Evolutionary conservation across 53 echinoderm and acorn worm species (phyloP), one percentile per base, ranked within the genome.

Genomic region (Glandiceps talaboti): DNA sequence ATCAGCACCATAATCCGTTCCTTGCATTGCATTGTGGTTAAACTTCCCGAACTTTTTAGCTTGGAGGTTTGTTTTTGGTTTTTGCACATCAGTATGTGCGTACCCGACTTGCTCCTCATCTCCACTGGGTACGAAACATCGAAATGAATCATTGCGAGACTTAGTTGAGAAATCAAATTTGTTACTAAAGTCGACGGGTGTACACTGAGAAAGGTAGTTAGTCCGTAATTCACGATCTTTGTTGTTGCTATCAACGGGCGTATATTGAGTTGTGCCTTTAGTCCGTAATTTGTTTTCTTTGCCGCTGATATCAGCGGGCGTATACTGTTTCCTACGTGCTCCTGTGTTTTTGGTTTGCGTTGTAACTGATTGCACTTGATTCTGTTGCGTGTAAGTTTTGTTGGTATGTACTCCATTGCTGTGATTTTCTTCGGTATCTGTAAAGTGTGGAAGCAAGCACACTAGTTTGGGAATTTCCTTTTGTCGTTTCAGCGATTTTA

Each of bases 401-500:
- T 45, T 45, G 64, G 6, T 6, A 20, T 45, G 64, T 45, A 45
- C 64, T 6, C 64, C 64, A 45, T 45, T 45, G 6, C 6, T 12
- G 64, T 45, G 20, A n/a, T n/a, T n/a, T 45, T 45, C 64, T 20
- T 45, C 64, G 64, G 64, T 20, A 45, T 45, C 64, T n/a, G n/a
- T n/a, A 6, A 6, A 45, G 64, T 45, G 64, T 20, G 64, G 64
- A 45, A 45, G 6, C 64, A 6, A 81, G 79, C 99, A 99, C 29
- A 86, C 79, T 33, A 94, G 83, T n/a, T 75, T 28, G 0, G 99
- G 99, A 30, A 99, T 91, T 73, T 76, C 12, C 6, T 84, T 80
- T 77, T 91, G 89, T 73, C 99, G 87, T 30, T 91, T 93, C 75
- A 93, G 88, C 75, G 91, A 91, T 31, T 93, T 89, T 0, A 99